phyloP scores from a whole-genome alignment of 2,113 vertebrate species.

The Formicarius rufipectus region DNA sequence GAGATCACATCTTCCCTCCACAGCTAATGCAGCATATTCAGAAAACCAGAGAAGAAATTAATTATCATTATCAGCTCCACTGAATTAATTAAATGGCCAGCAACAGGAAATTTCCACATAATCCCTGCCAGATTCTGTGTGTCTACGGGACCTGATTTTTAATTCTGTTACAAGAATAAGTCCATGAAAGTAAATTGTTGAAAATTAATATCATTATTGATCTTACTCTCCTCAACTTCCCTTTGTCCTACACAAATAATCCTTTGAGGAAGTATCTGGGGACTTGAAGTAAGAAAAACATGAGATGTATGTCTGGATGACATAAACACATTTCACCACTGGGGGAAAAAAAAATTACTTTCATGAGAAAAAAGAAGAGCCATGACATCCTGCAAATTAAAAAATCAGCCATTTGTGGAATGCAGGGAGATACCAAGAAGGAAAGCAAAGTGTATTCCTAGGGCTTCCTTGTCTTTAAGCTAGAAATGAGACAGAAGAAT shows the following conservation, averaged over 20 bases:
- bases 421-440: background rate
- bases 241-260: background rate
- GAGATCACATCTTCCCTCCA: background rate
- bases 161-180: background rate
- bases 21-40: background rate
- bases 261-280: background rate
- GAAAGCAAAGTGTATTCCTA: background rate
- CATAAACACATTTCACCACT: background rate
- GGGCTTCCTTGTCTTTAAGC: background rate
- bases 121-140: background rate
- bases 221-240: background rate
- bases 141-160: background rate
- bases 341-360: background rate
- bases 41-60: background rate
- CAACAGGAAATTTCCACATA: background rate
- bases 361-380: background rate
- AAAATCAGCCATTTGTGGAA: background rate
- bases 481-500: background rate
- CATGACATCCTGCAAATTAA: background rate
- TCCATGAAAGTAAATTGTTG: background rate
- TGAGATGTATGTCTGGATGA: background rate
- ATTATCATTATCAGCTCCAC: background rate
- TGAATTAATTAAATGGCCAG: background rate
- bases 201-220: background rate
- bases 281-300: background rate